Base-by-base conservation (phyloP, 2,113 vertebrate species). In the Sorex fumeus region DNA sequence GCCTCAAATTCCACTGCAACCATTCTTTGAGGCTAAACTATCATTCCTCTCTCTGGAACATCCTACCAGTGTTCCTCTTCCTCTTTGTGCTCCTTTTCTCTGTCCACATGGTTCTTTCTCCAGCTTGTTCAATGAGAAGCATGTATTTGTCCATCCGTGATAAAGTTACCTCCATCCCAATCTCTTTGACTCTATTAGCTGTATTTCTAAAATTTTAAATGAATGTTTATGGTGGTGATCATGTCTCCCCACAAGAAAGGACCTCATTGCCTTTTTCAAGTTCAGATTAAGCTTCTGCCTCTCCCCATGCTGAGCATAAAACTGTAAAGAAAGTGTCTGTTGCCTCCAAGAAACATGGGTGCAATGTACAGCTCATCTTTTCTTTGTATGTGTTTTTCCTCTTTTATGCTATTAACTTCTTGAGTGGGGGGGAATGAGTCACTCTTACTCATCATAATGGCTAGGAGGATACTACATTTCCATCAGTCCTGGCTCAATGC, bases 401-500 rank as follows among this genome's bases (percentile, higher is more conserved):
- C 30, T 40, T 81, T 18, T 25, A 30, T 28, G 13, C 16, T 47
- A 10, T 15, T 83, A 64, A 62, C 43, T 85, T 77, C 66, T 88
- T n/a, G 53, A 82, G 18, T 36, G 27, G 19, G 23, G 16, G 47
- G 6, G 27, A 27, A 70, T 40, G 76, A 77, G 30, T 85, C 25
- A 8, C 40, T 83, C 32, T 70, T 40, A 69, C 57, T 43, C 32
- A 36, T 47, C 50, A 40, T n/a, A 78, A 25, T 40, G 43, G 60
- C 71, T 36, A 25, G 53, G 32, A 93, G 75, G 82, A 57, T 57
- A 34, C 34, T 8, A 34, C 40, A 60, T 25, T 67, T 85, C 79
- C 28, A 2, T 36, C 62, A 67, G 60, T 90, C 66, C 69, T 87
- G 81, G 64, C 11, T 71, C 43, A 91, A 75, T 45, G 64, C 80